A percentile compares a stretch with the other conserved stretches of the same genome.
Conservation (phyloP, 2,888 invertebrate genomes). For the Marasmarcha lunaedactyla region DNA sequence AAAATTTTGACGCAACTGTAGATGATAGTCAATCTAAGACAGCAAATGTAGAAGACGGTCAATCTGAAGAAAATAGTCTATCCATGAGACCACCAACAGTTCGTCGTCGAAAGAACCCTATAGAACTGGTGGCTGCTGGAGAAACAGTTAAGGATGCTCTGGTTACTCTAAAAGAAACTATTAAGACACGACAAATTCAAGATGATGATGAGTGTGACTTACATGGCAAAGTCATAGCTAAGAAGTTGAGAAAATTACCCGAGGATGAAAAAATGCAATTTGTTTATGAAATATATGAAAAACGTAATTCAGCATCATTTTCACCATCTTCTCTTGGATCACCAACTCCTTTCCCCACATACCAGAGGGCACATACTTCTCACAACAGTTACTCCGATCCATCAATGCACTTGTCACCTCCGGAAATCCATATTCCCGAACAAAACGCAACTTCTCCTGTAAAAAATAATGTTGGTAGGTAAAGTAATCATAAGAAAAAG, state of each 20-base stretch:
- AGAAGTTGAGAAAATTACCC: conserved; percentile 14
- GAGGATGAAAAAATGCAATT: conserved; percentile 12
- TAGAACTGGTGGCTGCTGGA: conserved; percentile 4
- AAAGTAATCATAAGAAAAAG: too few species aligned
- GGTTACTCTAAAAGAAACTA: conserved; percentile 10
- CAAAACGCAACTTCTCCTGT: too few species aligned
- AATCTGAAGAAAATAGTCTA: not conserved
- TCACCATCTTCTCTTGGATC: not conserved
- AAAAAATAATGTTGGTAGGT: too few species aligned
- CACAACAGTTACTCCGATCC: not conserved
- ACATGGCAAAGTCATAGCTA: conserved; percentile 6
- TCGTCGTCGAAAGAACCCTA: conserved; percentile 6
- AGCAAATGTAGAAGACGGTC: not conserved
- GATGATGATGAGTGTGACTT: conserved; percentile 15
- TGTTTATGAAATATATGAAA: conserved; percentile 13
- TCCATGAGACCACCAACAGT: not conserved
- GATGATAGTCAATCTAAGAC: too few species aligned
- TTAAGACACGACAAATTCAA: conserved; percentile 8
- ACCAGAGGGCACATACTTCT: conserved; percentile 9
- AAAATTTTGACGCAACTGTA: not conserved
- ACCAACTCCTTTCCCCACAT: conserved; percentile 3
- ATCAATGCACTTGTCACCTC: too few species aligned
- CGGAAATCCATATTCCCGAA: not conserved
- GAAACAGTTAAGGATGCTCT: not conserved
- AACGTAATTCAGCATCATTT: conserved; percentile 6